phyloP scores from a whole-genome alignment of 1,140 invertebrate genomes.

The Cyclina sinensis region DNA sequence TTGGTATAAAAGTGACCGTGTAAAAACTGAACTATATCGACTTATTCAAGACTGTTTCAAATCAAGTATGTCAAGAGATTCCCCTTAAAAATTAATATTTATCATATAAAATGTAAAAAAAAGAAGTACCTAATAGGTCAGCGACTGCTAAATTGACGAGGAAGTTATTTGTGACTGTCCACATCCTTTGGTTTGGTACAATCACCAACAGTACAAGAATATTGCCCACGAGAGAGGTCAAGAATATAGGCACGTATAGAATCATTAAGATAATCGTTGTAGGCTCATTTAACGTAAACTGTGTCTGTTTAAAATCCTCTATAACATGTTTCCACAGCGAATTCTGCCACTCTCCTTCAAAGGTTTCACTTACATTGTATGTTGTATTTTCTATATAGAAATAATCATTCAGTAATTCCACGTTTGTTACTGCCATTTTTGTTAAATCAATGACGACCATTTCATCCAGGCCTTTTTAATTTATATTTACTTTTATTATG shows the following conservation, averaged over 20 bases:
- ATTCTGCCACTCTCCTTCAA: slow-evolving; percentile 26
- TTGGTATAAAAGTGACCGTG: no score
- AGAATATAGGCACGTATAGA: slow-evolving; percentile 74
- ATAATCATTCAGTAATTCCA: not conserved
- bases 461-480: not conserved
- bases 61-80: no score
- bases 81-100: no score
- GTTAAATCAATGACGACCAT: not conserved
- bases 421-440: not conserved
- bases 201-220: slow-evolving; percentile 73
- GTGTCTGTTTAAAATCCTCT: slow-evolving; percentile 60
- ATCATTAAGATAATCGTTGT: slow-evolving; percentile 68
- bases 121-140: slow-evolving; percentile 52
- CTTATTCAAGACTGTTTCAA: no score
- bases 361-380: not conserved
- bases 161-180: slow-evolving; percentile 77
- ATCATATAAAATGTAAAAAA: no score
- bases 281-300: slow-evolving; percentile 68
- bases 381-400: not conserved
- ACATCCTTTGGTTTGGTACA: slow-evolving; percentile 71
- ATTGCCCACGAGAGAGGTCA: slow-evolving; percentile 71
- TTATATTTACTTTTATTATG: no score
- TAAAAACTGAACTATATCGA: no score
- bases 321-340: slow-evolving; percentile 35
- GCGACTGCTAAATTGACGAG: slow-evolving; percentile 74